Percentiles rank a stretch among this genome's conserved stretches.
Conservation (phyloP, 2,888 invertebrate genomes). For the Galeruca laticollis region DNA sequence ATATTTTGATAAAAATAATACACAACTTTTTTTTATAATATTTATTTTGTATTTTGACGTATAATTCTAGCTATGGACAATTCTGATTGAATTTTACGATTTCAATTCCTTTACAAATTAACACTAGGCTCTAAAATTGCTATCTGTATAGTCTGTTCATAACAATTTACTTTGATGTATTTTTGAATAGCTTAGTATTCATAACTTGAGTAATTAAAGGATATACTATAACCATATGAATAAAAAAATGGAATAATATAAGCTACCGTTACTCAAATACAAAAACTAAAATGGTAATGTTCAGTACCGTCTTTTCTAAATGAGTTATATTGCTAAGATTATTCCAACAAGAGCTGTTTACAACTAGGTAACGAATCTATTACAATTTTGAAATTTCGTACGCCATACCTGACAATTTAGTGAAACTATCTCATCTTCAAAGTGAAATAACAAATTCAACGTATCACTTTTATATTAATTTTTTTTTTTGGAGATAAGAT, state of each 20-base stretch:
- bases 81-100: slow-evolving; percentile 52
- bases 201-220: slow-evolving; percentile 33
- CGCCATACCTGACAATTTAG: no score
- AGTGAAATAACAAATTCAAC: no score
- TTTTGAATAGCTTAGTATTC: slow-evolving; percentile 31
- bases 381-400: background rate
- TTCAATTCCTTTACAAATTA: slow-evolving; percentile 58
- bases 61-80: slow-evolving; percentile 55
- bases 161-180: slow-evolving; percentile 35
- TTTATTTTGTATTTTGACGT: slow-evolving; percentile 42
- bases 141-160: slow-evolving; percentile 44
- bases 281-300: slow-evolving; percentile 35
- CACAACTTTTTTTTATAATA: slow-evolving; percentile 11
- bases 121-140: slow-evolving; percentile 42
- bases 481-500: no score
- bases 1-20: slow-evolving; percentile 5
- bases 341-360: background rate
- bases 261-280: slow-evolving; percentile 30
- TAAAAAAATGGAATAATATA: slow-evolving; percentile 20
- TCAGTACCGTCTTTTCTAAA: slow-evolving; percentile 30
- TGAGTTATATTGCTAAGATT: slow-evolving; percentile 8
- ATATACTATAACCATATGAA: slow-evolving; percentile 37
- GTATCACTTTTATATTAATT: no score
- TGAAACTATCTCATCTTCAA: no score
- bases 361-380: background rate